phyloP scores from a whole-genome alignment of 2,113 vertebrate species.

The Rhipidura dahli region DNA sequence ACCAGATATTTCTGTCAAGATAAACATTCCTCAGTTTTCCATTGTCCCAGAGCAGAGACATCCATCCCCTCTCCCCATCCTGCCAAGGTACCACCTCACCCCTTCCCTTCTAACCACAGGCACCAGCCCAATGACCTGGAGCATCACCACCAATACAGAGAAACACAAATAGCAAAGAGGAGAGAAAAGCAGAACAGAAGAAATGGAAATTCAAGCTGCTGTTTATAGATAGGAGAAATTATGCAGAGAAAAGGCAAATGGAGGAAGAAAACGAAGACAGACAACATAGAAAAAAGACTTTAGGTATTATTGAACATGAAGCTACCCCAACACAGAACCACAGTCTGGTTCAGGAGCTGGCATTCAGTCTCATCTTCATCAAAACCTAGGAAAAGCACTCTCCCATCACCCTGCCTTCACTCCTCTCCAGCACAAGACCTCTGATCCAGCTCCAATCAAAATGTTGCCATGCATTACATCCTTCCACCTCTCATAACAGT shows the following conservation, averaged over 20 bases:
- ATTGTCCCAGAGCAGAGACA: accelerated
- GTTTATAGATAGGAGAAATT: not conserved
- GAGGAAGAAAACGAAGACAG: not conserved
- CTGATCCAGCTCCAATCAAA: not conserved
- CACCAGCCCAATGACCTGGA: not conserved
- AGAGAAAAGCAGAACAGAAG: not conserved
- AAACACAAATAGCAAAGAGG: not conserved
- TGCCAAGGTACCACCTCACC: not conserved
- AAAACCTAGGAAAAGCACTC: not conserved
- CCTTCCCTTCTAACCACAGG: not conserved
- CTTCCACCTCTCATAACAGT: not conserved
- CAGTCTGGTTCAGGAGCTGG: not conserved
- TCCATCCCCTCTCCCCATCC: not conserved
- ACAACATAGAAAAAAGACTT: not conserved
- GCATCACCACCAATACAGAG: not conserved
- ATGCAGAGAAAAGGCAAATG: not conserved
- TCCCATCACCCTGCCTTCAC: not conserved
- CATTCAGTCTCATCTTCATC: not conserved
- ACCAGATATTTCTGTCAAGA: not conserved
- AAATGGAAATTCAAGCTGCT: not conserved
- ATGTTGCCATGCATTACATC: not conserved
- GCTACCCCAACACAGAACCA: not conserved
- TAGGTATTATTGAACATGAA: not conserved
- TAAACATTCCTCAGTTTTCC: not conserved
- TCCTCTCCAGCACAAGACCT: not conserved